Percentiles rank a stretch among this genome's conserved stretches.
Conservation (phyloP, 2,888 invertebrate genomes). For the Rotaria sp. region DNA sequence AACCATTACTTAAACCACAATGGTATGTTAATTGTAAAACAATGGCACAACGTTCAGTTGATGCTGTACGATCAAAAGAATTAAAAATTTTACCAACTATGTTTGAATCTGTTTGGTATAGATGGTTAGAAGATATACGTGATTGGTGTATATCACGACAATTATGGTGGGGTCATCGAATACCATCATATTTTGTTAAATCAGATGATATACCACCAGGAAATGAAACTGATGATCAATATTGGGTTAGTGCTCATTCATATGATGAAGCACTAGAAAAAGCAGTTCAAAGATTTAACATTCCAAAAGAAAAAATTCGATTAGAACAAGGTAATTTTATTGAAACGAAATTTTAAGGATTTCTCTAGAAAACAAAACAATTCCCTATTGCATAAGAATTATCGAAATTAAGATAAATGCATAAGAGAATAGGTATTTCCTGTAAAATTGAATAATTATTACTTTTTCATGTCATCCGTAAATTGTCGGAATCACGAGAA, state of each 20-base stretch:
- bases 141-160: slow-evolving; percentile 98
- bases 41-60: slow-evolving; percentile 78
- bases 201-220: slow-evolving; percentile 55
- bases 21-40: slow-evolving; percentile 84
- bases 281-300: slow-evolving; percentile 57
- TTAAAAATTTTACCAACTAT: slow-evolving; percentile 81
- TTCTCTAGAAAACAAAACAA: too few relatives aligned
- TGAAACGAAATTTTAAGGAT: neutral
- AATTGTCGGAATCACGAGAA: too few relatives aligned
- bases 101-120: slow-evolving; percentile 84
- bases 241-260: slow-evolving; percentile 63
- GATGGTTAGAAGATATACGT: slow-evolving; percentile 76
- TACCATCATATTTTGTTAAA: slow-evolving; percentile 80
- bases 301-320: slow-evolving; percentile 28
- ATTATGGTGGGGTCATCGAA: slow-evolving; percentile 98
- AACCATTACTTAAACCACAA: slow-evolving; percentile 87
- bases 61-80: slow-evolving; percentile 70
- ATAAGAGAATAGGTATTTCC: too few relatives aligned
- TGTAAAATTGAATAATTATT: too few relatives aligned
- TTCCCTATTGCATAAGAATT: too few relatives aligned
- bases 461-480: too few relatives aligned
- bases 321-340: slow-evolving; percentile 2
- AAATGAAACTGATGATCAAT: slow-evolving; percentile 56
- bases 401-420: too few relatives aligned
- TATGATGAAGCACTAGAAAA: slow-evolving; percentile 71